Evolutionary conservation across 2,888 invertebrate species (phyloP).

Genomic region (Cactoblastis cactorum): DNA sequence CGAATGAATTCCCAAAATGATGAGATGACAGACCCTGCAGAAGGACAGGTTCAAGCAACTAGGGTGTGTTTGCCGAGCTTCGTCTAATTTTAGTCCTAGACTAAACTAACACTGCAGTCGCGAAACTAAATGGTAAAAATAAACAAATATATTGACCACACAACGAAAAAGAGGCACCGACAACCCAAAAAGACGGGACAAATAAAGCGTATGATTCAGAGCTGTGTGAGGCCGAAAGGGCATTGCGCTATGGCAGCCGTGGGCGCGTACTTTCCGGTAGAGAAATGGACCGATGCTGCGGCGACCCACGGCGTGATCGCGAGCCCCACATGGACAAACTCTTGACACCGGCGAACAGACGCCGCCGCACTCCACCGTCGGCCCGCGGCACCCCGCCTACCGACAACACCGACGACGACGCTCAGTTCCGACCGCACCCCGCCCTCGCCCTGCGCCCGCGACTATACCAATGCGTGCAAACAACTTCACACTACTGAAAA

Average conservation of each 20-base stretch:
- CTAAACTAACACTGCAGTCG: slow-evolving; percentile 72
- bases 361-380: slow-evolving; percentile 84
- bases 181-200: slow-evolving; percentile 67
- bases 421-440: slow-evolving; percentile 66
- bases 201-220: slow-evolving; percentile 55
- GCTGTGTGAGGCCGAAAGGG: slow-evolving; percentile 66
- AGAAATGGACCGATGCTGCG: slow-evolving; percentile 90
- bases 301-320: slow-evolving; percentile 82
- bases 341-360: slow-evolving; percentile 89
- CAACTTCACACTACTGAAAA: slow-evolving; percentile 72
- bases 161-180: slow-evolving; percentile 67
- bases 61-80: slow-evolving; percentile 63
- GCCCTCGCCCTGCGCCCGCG: slow-evolving; percentile 69
- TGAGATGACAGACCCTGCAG: slow-evolving; percentile 47
- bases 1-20: slow-evolving; percentile 33
- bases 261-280: slow-evolving; percentile 90
- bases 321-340: slow-evolving; percentile 87
- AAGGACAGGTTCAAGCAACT: slow-evolving; percentile 66
- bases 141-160: slow-evolving; percentile 58
- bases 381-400: slow-evolving; percentile 74
- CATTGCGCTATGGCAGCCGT: slow-evolving; percentile 65
- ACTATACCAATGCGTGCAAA: slow-evolving; percentile 69
- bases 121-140: slow-evolving; percentile 56
- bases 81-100: slow-evolving; percentile 60
- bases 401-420: slow-evolving; percentile 55